Base-by-base conservation (phyloP, 2,113 vertebrate species). In the Eulemur macaco region DNA sequence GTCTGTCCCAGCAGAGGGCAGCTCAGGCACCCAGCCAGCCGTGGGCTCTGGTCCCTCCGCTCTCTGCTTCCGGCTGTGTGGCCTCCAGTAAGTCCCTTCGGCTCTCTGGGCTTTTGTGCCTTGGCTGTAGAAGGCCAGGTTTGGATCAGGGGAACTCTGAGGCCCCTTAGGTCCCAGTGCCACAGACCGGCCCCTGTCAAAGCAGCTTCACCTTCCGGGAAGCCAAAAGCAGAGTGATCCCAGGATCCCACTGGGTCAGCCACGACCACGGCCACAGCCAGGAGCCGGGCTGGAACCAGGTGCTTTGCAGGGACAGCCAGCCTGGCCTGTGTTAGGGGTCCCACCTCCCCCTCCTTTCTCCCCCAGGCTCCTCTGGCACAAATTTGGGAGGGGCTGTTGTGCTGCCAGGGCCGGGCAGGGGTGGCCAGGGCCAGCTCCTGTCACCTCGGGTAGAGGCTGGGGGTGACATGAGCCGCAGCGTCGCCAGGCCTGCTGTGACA, bases 201-300 rank as follows among this genome's bases (percentile, higher is more conserved):
- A 34, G 31, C 27, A 52, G 64, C 13, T 39, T 89, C 66, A 58
- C 50, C 12, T 45, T 89, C 68, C 23, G 6, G 25, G 50, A 37
- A 91, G 74, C 20, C 12, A 5, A 54, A 71, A 71, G 56, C 4
- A 3, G 31, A 56, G 27, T 10, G 37, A 12, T n/a, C 69, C 42
- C 56, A 37, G 58, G 18, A 25, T 50, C 58, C 74, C 34, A 17
- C 3, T 34, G 31, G 39, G 25, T 17, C 4, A 6, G 66, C 54
- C 54, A 56, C 1, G 1, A 17, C 7, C 37, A 25, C 2, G 9
- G 47, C 15, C 37, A 45, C 2, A 1, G 45, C 60, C 9, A 6
- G 8, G 11, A 63, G 37, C 37, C 20, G 27, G 64, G 37, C 64
- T 52, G 68, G 82, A 81, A 31, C 56, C 29, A 54, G 60, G 34